Evolutionary conservation across 2,888 invertebrate species (phyloP).

Genomic region (Pelosia muscerda): DNA sequence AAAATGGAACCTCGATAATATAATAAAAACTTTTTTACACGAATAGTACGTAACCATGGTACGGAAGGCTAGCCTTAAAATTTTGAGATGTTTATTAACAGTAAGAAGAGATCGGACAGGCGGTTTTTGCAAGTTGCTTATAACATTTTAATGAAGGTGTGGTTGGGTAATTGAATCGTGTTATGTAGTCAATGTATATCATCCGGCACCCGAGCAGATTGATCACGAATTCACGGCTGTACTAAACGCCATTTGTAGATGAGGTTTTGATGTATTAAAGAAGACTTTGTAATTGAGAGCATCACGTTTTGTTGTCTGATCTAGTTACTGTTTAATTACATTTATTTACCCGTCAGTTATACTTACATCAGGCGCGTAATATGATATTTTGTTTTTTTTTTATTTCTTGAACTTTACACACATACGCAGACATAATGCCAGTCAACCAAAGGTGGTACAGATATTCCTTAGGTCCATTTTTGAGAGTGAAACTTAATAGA

Average conservation of each 20-base stretch:
- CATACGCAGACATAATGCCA: too few relatives aligned
- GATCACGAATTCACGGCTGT: constrained; percentile 15
- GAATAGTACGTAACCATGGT: not conserved
- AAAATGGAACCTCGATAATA: not conserved
- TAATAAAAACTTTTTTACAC: not conserved
- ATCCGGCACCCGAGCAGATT: constrained; percentile 34
- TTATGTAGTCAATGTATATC: constrained; percentile 22
- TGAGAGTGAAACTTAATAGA: too few relatives aligned
- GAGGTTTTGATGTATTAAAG: constrained; percentile 26
- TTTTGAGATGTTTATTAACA: constrained; percentile 33
- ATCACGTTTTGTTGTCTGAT: constrained; percentile 18
- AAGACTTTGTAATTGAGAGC: constrained; percentile 36
- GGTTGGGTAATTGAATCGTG: constrained; percentile 44
- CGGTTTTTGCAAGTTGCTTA: constrained; percentile 39
- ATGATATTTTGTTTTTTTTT: too few relatives aligned
- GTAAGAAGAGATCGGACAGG: constrained; percentile 48
- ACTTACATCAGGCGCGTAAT: not conserved
- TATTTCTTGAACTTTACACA: too few relatives aligned
- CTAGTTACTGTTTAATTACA: not conserved
- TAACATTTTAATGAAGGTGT: constrained; percentile 32
- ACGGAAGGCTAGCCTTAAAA: constrained; percentile 20
- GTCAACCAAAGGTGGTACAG: too few relatives aligned
- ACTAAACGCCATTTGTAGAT: constrained; percentile 12
- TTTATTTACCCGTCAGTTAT: not conserved
- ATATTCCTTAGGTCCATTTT: too few relatives aligned